Percentiles rank a stretch among this genome's conserved stretches.
These are phyloP conservation scores for Drosophila longiperda DNA, from an alignment of 2,888 invertebrate species.

Conservation along the genomic window DNA sequence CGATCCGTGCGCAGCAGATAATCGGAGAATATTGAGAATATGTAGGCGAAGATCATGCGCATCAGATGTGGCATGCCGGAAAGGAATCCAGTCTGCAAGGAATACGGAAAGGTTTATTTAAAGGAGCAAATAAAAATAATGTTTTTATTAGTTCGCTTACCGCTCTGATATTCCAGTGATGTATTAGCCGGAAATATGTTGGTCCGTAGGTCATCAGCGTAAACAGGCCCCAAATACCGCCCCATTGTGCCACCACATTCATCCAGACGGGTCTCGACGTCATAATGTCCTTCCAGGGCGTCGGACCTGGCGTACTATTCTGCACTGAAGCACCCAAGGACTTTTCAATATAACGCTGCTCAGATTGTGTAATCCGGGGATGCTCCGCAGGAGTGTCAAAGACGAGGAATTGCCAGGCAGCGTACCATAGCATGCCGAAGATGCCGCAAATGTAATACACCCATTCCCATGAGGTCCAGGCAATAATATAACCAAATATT, in stretches of 20 bases:
- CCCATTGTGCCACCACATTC: slow-evolving; percentile 88
- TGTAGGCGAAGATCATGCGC: slow-evolving; percentile 87
- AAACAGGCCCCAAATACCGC: slow-evolving; percentile 89
- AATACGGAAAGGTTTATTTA: neutral
- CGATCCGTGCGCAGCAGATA: slow-evolving; percentile 86
- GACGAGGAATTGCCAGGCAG: slow-evolving; percentile 87
- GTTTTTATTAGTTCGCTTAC: slow-evolving; percentile 84
- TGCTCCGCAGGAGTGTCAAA: slow-evolving; percentile 88
- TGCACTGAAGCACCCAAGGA: slow-evolving; percentile 86
- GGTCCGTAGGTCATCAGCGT: slow-evolving; percentile 90
- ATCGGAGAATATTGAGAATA: slow-evolving; percentile 87
- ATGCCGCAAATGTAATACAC: slow-evolving; percentile 89
- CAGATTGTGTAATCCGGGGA: slow-evolving; percentile 87
- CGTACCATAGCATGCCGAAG: slow-evolving; percentile 88
- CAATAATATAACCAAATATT: slow-evolving; percentile 89
- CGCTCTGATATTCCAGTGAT: slow-evolving; percentile 89
- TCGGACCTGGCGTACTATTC: slow-evolving; percentile 82
- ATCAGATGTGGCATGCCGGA: slow-evolving; percentile 88
- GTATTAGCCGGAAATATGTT: slow-evolving; percentile 89
- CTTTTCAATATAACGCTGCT: slow-evolving; percentile 87
- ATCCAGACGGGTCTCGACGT: slow-evolving; percentile 88
- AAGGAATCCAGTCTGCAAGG: slow-evolving; percentile 86
- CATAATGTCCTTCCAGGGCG: slow-evolving; percentile 88
- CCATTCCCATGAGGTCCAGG: slow-evolving; percentile 89
- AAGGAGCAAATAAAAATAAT: neutral